Conservation (phyloP, 2,113 vertebrate species). For the Zosterops lateralis region DNA sequence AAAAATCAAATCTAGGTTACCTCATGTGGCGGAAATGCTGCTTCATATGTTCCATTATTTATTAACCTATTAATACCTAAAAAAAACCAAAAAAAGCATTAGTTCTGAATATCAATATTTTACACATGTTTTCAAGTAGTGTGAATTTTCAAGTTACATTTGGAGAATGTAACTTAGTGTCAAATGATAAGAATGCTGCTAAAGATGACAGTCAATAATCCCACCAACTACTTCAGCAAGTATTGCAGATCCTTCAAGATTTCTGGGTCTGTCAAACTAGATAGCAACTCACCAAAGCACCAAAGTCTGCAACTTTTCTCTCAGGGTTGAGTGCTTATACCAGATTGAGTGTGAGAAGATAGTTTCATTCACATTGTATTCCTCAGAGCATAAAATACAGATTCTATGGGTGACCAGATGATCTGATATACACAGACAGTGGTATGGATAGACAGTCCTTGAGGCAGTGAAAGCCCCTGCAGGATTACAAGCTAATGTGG, state of each 20-base stretch:
- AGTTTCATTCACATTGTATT: neutral
- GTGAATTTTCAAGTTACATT: neutral
- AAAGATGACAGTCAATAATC: neutral
- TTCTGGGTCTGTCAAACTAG: neutral
- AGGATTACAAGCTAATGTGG: neutral
- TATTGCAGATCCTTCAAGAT: neutral
- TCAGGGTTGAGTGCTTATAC: neutral
- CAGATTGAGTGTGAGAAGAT: neutral
- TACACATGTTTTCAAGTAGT: neutral
- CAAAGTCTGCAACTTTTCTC: neutral
- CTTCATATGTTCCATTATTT: slow-evolving; percentile 93
- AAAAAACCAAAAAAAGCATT: neutral
- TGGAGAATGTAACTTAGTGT: neutral
- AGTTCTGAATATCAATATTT: neutral
- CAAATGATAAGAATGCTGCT: neutral
- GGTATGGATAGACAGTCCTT: neutral
- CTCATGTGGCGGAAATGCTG: slow-evolving; percentile 97
- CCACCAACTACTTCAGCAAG: neutral
- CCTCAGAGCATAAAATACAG: neutral
- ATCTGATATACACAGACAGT: neutral
- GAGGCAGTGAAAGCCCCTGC: neutral
- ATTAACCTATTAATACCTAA: slow-evolving; percentile 92
- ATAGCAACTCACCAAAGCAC: neutral
- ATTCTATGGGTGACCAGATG: neutral
- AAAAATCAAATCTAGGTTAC: slow-evolving; percentile 66